Evolutionary conservation across 2,888 invertebrate genomes (phyloP).

Genomic region (Mechanitis messenoides): DNA sequence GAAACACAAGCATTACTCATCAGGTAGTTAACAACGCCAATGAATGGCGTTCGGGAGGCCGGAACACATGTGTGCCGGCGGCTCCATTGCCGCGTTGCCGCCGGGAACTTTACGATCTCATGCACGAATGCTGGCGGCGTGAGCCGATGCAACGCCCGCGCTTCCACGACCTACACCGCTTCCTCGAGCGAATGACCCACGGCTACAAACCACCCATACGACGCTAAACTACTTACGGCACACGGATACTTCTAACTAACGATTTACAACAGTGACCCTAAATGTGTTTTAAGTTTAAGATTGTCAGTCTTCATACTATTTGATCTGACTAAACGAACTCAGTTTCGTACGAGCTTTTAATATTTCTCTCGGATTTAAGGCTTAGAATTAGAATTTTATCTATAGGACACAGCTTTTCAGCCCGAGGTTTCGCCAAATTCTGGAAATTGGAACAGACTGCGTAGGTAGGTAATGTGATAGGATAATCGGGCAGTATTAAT

Average conservation of each 20-base stretch:
- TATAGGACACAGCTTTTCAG: constrained; percentile 22
- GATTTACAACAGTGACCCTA: background rate
- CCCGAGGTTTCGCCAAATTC: constrained; percentile 28
- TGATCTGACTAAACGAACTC: constrained; percentile 27
- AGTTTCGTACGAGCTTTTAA: constrained; percentile 33
- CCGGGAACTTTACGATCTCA: constrained; percentile 91
- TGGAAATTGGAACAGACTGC: constrained; percentile 31
- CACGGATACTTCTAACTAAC: background rate
- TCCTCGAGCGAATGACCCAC: constrained; percentile 86
- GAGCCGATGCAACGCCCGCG: constrained; percentile 87
- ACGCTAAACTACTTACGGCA: constrained; percentile 35
- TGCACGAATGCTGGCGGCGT: constrained; percentile 94
- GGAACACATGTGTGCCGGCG: constrained; percentile 65
- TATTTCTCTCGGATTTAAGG: constrained; percentile 25
- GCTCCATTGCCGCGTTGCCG: constrained; percentile 86
- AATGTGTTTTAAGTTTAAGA: background rate
- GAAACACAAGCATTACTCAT: constrained; percentile 11
- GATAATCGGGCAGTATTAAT: constrained; percentile 48
- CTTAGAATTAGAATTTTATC: constrained; percentile 22
- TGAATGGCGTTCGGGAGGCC: constrained; percentile 77
- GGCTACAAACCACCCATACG: constrained; percentile 75
- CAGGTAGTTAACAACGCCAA: constrained; percentile 82
- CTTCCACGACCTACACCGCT: constrained; percentile 92
- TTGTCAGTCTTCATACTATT: constrained; percentile 11
- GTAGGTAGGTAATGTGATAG: constrained; percentile 31